Base-by-base conservation (phyloP, 53 echinoderm and acorn worm species). In the Zoroaster sp. region DNA sequence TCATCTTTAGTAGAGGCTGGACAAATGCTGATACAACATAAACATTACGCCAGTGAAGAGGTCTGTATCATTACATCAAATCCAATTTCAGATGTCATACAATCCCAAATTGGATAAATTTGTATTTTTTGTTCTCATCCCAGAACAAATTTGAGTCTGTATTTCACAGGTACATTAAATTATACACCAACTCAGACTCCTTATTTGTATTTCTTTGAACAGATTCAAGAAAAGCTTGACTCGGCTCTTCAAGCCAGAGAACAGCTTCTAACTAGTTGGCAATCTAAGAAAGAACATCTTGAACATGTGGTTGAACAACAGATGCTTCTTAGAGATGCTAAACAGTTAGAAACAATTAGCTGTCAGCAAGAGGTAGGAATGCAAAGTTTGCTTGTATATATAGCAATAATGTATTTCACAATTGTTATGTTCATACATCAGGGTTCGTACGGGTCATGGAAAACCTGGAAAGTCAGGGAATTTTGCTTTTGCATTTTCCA, bases 181-280 rank as follows among this genome's bases (percentile, higher is more conserved):
- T n/a, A n/a, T n/a, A n/a, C n/a, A n/a, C n/a, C n/a, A n/a, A n/a
- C n/a, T n/a, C n/a, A n/a, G n/a, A n/a, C n/a, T 70, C 23, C 35
- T 11, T 45, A 11, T 0, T 77, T 72, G 21, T 41, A 65, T 82
- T n/a, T 42, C 20, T 43, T 0, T 73, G 17, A 2, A 53, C 66
- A 96, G 95, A 90, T 97, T 55, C 91, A 94, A 43, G 98, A 97
- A 74, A 95, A 93, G 74, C 89, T 97, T 17, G 91, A 94, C 44
- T 83, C 91, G 0, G 94, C 95, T 44, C 35, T 94, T 11, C 87
- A 93, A 59, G 91, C 91, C 11, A 90, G 93, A 25, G 94, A 95
- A 35, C 87, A 94, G 20, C 90, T 97, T 17, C 89, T 94, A n/a
- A 82, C 78, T 39, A 82, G 78, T 53, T 97, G 98, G 98, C 92